Base-by-base conservation (phyloP, 2,888 invertebrate species). In the Lampropteryx suffumata region DNA sequence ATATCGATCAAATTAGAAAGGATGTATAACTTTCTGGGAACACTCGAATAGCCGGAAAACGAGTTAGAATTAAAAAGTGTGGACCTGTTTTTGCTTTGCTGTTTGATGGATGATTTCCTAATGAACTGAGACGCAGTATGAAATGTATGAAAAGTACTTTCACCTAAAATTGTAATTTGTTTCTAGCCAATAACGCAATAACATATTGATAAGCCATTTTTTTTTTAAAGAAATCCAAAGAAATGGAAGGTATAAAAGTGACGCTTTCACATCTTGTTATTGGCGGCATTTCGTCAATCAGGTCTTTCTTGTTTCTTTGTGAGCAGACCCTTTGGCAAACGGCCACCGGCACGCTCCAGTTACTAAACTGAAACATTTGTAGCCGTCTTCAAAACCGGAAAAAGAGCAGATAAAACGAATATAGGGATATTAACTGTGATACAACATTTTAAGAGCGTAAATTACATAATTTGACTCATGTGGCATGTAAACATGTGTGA, bases 281-380 rank as follows among this genome's bases (percentile, higher is more conserved):
- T 46, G 54, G 47, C 30, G 50, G 37, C 39, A 27, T 13, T 45
- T 57, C 43, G 30, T 35, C 44, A 37, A 57, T 51, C 50, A 51
- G 42, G 42, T 55, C 36, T 46, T 50, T 50, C 54, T 54, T 45
- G 62, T 59, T 59, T 44, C 55, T 51, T 50, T 47, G 52, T 56
- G 54, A 49, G 50, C 55, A 49, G 51, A 52, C 64, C 65, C 63
- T 67, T 68, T 65, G 64, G 57, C 59, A 59, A 56, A 40, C 64
- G 57, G 60, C 58, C 69, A 58, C 60, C 59, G 27, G 28, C 72
- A 79, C 80, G 82, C 79, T 82, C 83, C 73, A 75, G 64, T 82
- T 82, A 67, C 64, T 61, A 76, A 71, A 71, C 75, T 76, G 74
- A 79, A 76, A 74, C 64, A 72, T 67, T 71, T 62, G 69, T 66